These are phyloP conservation scores for Strigops habroptila DNA, from an alignment of 2,113 vertebrate species.

Conservation along the genomic window DNA sequence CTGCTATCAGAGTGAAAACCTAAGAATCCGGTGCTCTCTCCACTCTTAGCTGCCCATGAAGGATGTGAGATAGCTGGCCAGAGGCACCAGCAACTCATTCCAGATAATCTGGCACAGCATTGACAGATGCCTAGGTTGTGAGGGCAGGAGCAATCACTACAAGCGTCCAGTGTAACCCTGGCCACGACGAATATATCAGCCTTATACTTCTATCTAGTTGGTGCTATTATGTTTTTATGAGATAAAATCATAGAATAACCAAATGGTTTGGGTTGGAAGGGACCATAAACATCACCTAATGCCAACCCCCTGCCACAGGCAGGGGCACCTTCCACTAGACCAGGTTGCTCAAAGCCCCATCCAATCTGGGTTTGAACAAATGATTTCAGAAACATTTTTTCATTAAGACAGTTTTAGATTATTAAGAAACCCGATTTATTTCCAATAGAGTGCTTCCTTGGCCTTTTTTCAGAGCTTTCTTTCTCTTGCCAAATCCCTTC, in stretches of 20 bases:
- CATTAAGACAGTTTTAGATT: background rate
- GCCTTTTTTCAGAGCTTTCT: background rate
- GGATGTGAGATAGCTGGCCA: background rate
- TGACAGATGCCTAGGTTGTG: background rate
- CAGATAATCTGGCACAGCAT: background rate
- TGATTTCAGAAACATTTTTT: background rate
- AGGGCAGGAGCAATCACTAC: background rate
- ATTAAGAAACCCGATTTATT: background rate
- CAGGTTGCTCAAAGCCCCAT: background rate
- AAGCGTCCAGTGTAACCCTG: rapidly evolving
- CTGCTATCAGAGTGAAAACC: background rate
- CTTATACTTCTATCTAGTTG: background rate
- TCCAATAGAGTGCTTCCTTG: background rate
- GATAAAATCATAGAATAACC: background rate
- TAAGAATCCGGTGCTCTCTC: no score
- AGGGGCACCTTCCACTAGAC: background rate
- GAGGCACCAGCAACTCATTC: background rate
- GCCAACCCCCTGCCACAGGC: background rate
- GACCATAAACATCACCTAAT: background rate
- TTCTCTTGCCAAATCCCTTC: background rate
- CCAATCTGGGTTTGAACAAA: background rate
- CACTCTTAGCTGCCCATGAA: background rate
- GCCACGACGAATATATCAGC: background rate
- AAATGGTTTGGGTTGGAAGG: background rate
- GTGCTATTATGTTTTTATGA: background rate